phyloP scores from a whole-genome alignment of 2,888 invertebrate species.

The Drosophila austrosaltans region DNA sequence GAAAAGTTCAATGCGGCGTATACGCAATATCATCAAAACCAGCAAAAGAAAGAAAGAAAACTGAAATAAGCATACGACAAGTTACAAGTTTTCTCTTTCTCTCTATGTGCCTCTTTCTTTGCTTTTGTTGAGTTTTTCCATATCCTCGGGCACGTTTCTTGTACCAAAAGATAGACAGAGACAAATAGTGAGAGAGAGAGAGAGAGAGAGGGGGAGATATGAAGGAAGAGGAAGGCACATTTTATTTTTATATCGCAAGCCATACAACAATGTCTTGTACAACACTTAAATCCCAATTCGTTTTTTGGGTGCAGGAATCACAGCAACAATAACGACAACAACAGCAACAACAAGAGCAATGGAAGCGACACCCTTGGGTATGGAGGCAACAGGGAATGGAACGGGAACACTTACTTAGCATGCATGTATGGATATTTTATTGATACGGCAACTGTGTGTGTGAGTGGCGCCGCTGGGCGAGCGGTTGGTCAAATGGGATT shows the following conservation, averaged over 20 bases:
- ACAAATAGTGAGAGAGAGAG: slow-evolving; percentile 26
- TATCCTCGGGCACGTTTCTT: slow-evolving; percentile 54
- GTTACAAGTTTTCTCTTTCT: slow-evolving; percentile 24
- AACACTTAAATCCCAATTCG: slow-evolving; percentile 77
- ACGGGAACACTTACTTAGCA: slow-evolving; percentile 71
- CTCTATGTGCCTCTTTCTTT: slow-evolving; percentile 20
- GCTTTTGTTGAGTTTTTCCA: slow-evolving; percentile 31
- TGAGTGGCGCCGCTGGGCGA: slow-evolving; percentile 53
- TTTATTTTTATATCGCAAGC: slow-evolving; percentile 62
- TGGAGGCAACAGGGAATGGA: neutral
- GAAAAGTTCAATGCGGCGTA: slow-evolving; percentile 53
- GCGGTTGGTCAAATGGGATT: slow-evolving; percentile 26
- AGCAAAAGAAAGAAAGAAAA: slow-evolving; percentile 5
- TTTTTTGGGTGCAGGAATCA: slow-evolving; percentile 69
- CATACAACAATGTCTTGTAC: slow-evolving; percentile 61
- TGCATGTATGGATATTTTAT: slow-evolving; percentile 78
- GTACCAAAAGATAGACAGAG: slow-evolving; percentile 29
- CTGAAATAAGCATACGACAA: slow-evolving; percentile 41
- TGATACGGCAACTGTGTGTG: slow-evolving; percentile 60
- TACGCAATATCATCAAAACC: slow-evolving; percentile 61
- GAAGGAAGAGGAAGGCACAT: neutral
- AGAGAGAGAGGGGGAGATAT: neutral
- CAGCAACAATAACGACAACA: slow-evolving; percentile 51
- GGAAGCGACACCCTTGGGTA: slow-evolving; percentile 3
- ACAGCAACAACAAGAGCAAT: slow-evolving; percentile 52